A percentile compares a stretch with the other conserved stretches of the same genome.
These are phyloP conservation scores for Allacma fusca DNA, from an alignment of 2,888 invertebrate species.

Conservation along the genomic window DNA sequence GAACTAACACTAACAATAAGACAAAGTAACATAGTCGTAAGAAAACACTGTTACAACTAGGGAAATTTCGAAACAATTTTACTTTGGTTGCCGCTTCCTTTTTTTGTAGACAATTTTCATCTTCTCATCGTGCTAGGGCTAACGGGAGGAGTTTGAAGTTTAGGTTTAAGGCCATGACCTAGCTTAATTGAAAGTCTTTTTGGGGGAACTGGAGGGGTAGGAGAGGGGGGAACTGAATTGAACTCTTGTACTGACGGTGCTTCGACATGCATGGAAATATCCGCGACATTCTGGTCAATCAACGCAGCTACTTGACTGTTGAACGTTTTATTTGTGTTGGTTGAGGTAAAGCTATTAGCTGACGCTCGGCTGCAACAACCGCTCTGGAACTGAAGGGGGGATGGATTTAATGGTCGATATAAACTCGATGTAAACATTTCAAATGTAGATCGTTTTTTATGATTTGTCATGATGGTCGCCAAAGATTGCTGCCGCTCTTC, in stretches of 20 bases:
- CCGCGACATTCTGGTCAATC: conserved; percentile 30
- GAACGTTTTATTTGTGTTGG: conserved; percentile 31
- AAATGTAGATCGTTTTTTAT: conserved; percentile 87
- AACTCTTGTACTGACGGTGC: conserved; percentile 36
- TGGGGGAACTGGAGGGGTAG: conserved; percentile 58
- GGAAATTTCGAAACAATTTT: too few relatives aligned
- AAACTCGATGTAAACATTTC: conserved; percentile 84
- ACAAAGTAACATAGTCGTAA: too few relatives aligned
- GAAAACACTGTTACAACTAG: too few relatives aligned
- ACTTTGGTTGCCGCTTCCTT: too few relatives aligned
- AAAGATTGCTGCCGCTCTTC: conserved; percentile 88
- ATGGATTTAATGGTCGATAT: conserved; percentile 73
- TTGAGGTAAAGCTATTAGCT: conserved; percentile 58
- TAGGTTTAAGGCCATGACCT: conserved; percentile 52
- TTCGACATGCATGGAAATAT: conserved; percentile 50
- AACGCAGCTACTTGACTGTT: conserved; percentile 30
- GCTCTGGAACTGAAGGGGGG: conserved; percentile 66
- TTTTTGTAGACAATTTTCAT: background rate
- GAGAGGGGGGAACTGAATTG: conserved; percentile 50
- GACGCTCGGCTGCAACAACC: conserved; percentile 63
- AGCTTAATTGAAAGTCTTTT: conserved; percentile 57
- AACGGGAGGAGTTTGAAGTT: conserved; percentile 57
- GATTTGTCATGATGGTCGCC: conserved; percentile 82
- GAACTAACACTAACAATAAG: too few relatives aligned
- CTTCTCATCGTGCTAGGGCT: conserved; percentile 47